These are phyloP conservation scores for Hymenochirus boettgeri DNA, from an alignment of 2,113 vertebrate genomes.

Conservation along the genomic window DNA sequence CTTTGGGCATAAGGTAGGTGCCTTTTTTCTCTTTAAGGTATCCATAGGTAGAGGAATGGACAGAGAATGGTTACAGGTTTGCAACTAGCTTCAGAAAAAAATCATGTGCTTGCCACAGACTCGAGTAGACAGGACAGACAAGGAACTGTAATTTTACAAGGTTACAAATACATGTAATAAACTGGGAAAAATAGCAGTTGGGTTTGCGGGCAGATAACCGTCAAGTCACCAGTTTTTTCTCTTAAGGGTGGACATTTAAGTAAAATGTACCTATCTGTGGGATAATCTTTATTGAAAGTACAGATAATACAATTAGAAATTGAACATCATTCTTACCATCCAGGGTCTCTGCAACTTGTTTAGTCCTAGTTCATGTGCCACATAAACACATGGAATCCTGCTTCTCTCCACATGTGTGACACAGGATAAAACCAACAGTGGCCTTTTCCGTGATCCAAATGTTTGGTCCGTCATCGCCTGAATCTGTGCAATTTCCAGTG, in stretches of 20 bases:
- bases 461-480: constrained; percentile 71
- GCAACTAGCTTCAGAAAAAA: neutral
- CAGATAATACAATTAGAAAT: neutral
- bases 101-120: too few species aligned
- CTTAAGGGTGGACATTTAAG: neutral
- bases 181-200: too few species aligned
- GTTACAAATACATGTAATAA: too few species aligned
- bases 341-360: constrained; percentile 71
- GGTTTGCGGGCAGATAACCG: too few species aligned
- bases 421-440: constrained; percentile 84
- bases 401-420: constrained; percentile 59
- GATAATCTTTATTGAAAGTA: neutral
- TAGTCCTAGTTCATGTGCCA: constrained; percentile 79
- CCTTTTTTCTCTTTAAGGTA: too few species aligned
- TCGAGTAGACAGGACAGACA: too few species aligned
- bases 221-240: too few species aligned
- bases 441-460: constrained; percentile 62
- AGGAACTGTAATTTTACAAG: too few species aligned
- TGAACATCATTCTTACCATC: constrained; percentile 80
- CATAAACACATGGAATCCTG: constrained; percentile 73
- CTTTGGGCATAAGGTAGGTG: too few species aligned
- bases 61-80: too few species aligned
- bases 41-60: too few species aligned
- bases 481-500: constrained; percentile 73
- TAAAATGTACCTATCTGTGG: neutral